These are phyloP conservation scores for Pogona vitticeps DNA, from an alignment of 2,113 vertebrate species.

Conservation along the genomic window DNA sequence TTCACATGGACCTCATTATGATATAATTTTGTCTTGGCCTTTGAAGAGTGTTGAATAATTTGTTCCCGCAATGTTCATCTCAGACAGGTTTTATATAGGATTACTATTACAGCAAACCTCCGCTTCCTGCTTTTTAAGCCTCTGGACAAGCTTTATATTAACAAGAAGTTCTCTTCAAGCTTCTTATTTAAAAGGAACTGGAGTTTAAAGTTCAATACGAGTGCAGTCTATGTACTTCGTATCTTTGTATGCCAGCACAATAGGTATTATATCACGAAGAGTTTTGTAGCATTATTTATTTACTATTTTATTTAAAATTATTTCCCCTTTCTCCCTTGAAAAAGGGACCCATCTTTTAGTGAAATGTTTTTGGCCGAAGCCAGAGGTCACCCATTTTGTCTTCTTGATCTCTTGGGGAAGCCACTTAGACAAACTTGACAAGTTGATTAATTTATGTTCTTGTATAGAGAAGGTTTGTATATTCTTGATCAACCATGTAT, in stretches of 20 bases:
- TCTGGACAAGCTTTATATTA: not conserved
- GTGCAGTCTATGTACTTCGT: not conserved
- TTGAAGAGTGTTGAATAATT: not conserved
- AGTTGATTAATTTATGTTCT: too few species aligned
- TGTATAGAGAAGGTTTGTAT: too few species aligned
- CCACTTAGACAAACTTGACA: too few species aligned
- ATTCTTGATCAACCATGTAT: too few species aligned
- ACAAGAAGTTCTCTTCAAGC: not conserved
- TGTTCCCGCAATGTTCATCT: not conserved
- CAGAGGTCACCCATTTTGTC: too few species aligned
- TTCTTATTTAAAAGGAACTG: not conserved
- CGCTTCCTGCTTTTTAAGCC: not conserved
- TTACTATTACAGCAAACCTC: not conserved
- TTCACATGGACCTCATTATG: not conserved
- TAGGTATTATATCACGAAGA: not conserved
- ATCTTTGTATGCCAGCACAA: not conserved
- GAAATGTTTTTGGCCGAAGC: too few species aligned
- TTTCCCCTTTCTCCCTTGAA: not conserved
- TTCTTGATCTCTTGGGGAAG: too few species aligned
- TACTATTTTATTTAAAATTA: not conserved
- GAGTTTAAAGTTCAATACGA: not conserved
- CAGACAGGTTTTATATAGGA: not conserved
- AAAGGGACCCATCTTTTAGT: too few species aligned
- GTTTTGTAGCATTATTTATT: not conserved
- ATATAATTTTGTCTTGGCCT: not conserved